Base-by-base conservation (phyloP, 2,113 vertebrate genomes). In the Zapus hudsonius region DNA sequence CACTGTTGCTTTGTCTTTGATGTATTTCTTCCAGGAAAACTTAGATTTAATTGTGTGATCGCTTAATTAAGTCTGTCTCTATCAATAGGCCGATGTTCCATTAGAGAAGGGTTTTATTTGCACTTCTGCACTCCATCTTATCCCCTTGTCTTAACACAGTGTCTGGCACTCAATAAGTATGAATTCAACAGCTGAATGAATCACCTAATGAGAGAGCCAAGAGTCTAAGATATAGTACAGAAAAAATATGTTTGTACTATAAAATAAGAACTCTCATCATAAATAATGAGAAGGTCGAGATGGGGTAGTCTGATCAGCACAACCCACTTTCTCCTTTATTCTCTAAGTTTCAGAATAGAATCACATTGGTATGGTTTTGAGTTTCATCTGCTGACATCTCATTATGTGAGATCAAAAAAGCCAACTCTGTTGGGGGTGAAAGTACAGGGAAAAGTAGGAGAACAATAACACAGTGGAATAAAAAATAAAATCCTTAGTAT, bases 41-140 rank as follows among this genome's bases (percentile, higher is more conserved):
- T 74, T 91, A 74, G 84, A 79, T 91, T 94, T 93, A 96, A 95
- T 91, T 95, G 78, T 95, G 90, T 94, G 89, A 94, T 96, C 55
- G 7, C 70, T 97, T 97, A 96, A 96, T 96, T 96, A 95, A 91
- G 76, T 69, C 87, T 80, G 42, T 79, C 81, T 91, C 69, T 87
- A 67, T 90, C 89, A 63, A 57, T 69, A 76, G 57, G 52, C 47
- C 38, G 52, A 91, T 84, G 69, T 94, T 94, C 63, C 57, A 85
- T 70, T 88, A 95, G 81, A 79, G n/a, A n/a, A 82, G 38, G 31
- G 69, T 87, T 91, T 59, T 66, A 19, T 89, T 89, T 95, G 72
- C 47, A 73, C 25, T 73, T 90, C 42, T 70, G 52, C 55, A 78
- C 74, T 70, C 44, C 31, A 70, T 84, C 84, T 74, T 73, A 61